These are phyloP conservation scores for Harmothoe impar DNA, from an alignment of 2,888 invertebrate species.

Conservation along the genomic window DNA sequence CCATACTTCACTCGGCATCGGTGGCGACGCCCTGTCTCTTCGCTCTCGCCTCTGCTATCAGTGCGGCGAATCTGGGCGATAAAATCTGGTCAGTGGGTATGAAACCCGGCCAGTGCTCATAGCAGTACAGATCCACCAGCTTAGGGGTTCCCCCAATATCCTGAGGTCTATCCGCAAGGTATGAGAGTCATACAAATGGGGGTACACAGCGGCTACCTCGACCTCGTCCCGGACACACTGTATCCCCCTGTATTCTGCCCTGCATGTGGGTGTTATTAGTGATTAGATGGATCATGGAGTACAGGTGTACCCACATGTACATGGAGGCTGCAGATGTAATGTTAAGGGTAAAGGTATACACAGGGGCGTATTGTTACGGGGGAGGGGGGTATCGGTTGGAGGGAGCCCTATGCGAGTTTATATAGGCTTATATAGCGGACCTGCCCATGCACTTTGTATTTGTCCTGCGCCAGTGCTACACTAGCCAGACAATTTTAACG, in stretches of 20 bases:
- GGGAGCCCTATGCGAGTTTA: too few relatives aligned
- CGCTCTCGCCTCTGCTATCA: slow-evolving; percentile 22
- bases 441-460: too few relatives aligned
- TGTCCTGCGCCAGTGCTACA: too few relatives aligned
- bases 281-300: too few relatives aligned
- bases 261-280: background rate
- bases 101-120: slow-evolving; percentile 13
- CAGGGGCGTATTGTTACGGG: too few relatives aligned
- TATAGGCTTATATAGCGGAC: too few relatives aligned
- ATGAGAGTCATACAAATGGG: background rate
- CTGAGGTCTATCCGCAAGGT: background rate
- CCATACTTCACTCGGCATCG: background rate
- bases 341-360: too few relatives aligned
- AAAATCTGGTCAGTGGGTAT: background rate
- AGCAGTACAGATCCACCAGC: background rate
- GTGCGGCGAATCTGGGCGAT: slow-evolving; percentile 12
- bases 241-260: background rate
- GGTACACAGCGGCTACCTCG: background rate
- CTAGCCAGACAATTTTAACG: too few relatives aligned
- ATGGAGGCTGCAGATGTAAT: too few relatives aligned
- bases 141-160: background rate
- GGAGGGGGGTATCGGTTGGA: too few relatives aligned
- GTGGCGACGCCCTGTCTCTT: slow-evolving; percentile 4
- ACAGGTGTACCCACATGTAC: too few relatives aligned
- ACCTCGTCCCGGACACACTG: background rate